Evolutionary conservation across 2,113 vertebrate species (phyloP), one percentile per base, ranked within the genome.

Genomic region (Ammodramus savannarum): DNA sequence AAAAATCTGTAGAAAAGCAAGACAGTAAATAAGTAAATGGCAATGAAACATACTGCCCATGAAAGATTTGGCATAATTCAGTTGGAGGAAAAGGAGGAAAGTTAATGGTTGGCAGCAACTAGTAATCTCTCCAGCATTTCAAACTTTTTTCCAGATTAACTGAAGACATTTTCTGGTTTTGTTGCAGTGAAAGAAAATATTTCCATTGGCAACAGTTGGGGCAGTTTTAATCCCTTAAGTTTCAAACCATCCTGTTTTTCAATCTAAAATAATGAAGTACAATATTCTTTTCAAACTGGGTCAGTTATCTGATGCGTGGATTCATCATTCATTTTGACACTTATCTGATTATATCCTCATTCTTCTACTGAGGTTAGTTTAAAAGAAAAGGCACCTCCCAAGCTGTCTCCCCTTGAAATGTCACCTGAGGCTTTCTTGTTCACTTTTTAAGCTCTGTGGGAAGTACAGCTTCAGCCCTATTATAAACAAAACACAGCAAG

Each of bases 341-440:
- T 67, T 77, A 58, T 1, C 82, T 85, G 81, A 65, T 57, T 80
- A 31, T 67, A 92, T 74, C 61, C 63, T 96, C 79, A 63, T 93
- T 88, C 75, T 92, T 90, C 54, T 77, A 29, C 61, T 90, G 57
- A 81, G 38, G 39, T 86, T 84, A 71, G 32, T 86, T 86, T 81
- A 71, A 92, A 81, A 87, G 43, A 69, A 80, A 95, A 81, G 80
- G 34, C 55, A 92, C 51, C 76, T 92, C 72, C 77, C 80, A 96
- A 63, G 22, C 59, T 62, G 38, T 38, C 38, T 26, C 88, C 43
- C 52, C 55, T 81, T 77, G 51, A 84, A 84, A 81, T 52, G 43
- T 74, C 34, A 84, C 7, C 34, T 54, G 39, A 69, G 49, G 58
- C 38, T 92, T 92, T 78, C 13, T 93, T 73, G 82, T 51, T 55